phyloP scores from a whole-genome alignment of 2,797 vertebrate genomes.

The Aeoliscus strigatus region DNA sequence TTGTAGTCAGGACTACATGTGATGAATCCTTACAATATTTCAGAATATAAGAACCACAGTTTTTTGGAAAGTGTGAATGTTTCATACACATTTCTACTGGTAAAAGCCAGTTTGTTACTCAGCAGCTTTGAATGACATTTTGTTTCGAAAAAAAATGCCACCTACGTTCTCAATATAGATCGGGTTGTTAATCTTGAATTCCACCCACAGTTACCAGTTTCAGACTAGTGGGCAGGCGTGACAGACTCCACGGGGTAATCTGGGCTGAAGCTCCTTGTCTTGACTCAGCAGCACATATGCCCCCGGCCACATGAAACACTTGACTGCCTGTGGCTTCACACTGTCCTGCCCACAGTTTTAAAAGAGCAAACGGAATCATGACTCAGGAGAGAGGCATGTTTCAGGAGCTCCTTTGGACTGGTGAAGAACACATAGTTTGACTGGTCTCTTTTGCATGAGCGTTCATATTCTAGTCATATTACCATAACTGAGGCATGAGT shows the following conservation, averaged over 20 bases:
- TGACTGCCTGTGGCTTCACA: constrained; percentile 65
- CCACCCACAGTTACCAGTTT: constrained; percentile 63
- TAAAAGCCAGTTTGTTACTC: constrained; percentile 11
- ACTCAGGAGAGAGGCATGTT: constrained; percentile 23
- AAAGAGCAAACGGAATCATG: constrained; percentile 73
- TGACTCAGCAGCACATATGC: constrained; percentile 67
- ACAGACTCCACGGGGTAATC: constrained; percentile 35
- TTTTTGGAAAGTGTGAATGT: background rate
- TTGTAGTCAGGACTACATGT: background rate
- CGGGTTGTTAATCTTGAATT: constrained; percentile 32
- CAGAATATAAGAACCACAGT: background rate
- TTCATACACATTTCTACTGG: background rate
- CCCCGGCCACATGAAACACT: constrained; percentile 67
- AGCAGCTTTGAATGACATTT: constrained; percentile 23
- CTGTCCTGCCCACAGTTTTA: constrained; percentile 64
- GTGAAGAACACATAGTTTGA: background rate
- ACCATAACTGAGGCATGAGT: background rate
- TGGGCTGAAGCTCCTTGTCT: constrained; percentile 56
- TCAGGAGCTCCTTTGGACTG: constrained; percentile 5
- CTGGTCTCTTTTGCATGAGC: background rate
- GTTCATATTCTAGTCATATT: background rate
- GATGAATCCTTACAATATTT: constrained; percentile 4
- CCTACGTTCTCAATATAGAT: constrained; percentile 58
- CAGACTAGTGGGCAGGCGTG: constrained; percentile 63
- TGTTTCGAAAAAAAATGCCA: constrained; percentile 33